Evolutionary conservation across 1,140 invertebrate species (phyloP), one percentile per base, ranked within the genome.

Genomic region (Cepaea nemoralis): DNA sequence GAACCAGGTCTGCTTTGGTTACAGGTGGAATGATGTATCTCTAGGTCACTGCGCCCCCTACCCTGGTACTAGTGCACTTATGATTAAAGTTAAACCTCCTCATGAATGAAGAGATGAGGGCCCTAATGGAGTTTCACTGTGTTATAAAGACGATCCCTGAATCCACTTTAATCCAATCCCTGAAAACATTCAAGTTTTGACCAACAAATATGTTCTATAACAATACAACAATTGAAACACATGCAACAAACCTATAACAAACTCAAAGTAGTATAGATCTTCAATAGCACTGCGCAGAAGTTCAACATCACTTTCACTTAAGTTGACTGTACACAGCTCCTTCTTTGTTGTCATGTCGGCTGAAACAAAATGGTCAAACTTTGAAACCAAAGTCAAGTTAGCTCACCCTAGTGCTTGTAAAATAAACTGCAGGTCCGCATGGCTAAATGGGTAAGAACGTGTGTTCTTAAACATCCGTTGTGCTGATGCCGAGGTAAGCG

Each of bases 241-340:
- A 55, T 2, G n/a, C 0, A 35, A 88, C 87, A 83, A 86, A 92
- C 92, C 92, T 63, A 93, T 84, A 39, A 93, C 92, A 91, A 93
- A 93, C 85, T 93, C 93, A 90, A 93, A 93, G 86, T 93, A 93
- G 84, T 93, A 93, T 8, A 93, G 88, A 86, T 93, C 93, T 89
- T 93, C 93, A 63, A 93, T 92, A 10, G 93, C 92, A 84, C 91
- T 91, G 74, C 88, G 86, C 5, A 93, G 77, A 45, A 91, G 81
- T 24, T 89, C 83, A 2, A 93, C 76, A 76, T 93, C 92, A 69
- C 87, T 85, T 22, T 91, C 89, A 19, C 86, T 86, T 37, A 89
- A 89, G 27, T 90, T 87, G 16, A 92, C 84, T 59, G 88, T 90
- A 86, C 93, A 93, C 45, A 93, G 86, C 77, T 90, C 89, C 66